Conservation (phyloP, 1,140 invertebrate species). For the Hetaerina americana region DNA sequence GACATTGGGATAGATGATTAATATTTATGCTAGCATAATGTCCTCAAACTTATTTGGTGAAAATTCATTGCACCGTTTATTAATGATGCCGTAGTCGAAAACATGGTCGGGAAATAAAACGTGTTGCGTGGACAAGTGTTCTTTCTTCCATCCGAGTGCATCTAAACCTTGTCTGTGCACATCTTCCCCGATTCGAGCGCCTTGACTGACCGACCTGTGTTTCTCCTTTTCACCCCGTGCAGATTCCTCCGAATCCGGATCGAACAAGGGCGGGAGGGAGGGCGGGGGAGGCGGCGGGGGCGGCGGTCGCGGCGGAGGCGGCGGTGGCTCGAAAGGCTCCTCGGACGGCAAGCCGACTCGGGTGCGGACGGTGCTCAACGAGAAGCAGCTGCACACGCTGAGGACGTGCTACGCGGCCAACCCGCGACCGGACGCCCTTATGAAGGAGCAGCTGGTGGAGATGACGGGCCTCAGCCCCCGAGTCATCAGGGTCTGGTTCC, state of each 20-base stretch:
- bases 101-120: too few species aligned
- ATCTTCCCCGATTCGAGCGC: too few species aligned
- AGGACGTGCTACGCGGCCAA: slow-evolving; percentile 90
- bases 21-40: too few species aligned
- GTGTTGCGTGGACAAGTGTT: too few species aligned
- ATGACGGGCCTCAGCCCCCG: slow-evolving; percentile 92
- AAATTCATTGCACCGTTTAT: too few species aligned
- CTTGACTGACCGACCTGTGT: too few species aligned
- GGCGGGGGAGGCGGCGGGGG: slow-evolving; percentile 31
- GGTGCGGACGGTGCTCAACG: slow-evolving; percentile 94
- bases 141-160: too few species aligned
- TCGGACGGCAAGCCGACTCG: slow-evolving; percentile 88
- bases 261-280: slow-evolving; percentile 55
- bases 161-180: too few species aligned
- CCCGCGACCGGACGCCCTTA: slow-evolving; percentile 92
- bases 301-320: slow-evolving; percentile 38
- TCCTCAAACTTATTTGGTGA: too few species aligned
- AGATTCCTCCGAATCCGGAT: slow-evolving; percentile 77
- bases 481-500: slow-evolving; percentile 97
- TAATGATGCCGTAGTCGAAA: too few species aligned
- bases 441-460: slow-evolving; percentile 98
- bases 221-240: slow-evolving; percentile 26
- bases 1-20: too few species aligned
- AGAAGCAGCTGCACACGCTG: slow-evolving; percentile 95
- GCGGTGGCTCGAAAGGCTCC: slow-evolving; percentile 38